Evolutionary conservation across 2,888 invertebrate species (phyloP), one percentile per base, ranked within the genome.

Genomic region (Neria commutata): DNA sequence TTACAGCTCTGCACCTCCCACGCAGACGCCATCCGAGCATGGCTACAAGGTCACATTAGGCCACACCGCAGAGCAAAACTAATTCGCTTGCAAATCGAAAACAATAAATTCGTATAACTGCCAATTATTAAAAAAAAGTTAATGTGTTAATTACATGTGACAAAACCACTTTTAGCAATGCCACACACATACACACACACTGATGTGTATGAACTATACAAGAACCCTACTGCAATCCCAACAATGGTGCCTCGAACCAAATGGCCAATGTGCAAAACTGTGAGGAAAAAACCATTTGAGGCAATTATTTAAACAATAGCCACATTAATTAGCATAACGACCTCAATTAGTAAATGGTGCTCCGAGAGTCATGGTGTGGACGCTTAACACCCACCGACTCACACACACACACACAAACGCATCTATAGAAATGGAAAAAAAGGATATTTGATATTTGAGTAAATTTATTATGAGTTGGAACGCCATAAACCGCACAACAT

Each of bases 281-380:
- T n/a, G n/a, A n/a, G n/a, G n/a, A n/a, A n/a, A n/a, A n/a, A n/a
- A n/a, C n/a, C n/a, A n/a, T n/a, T n/a, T n/a, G n/a, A 42, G 42
- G 42, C 42, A 19, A 64, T 63, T 62, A 65, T 60, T 62, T 59
- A 46, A 48, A 61, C 67, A 72, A 67, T 71, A 67, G 67, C 65
- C 60, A 54, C 70, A 72, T 72, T 76, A 74, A 78, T 76, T 71
- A 67, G 72, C 72, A 67, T 71, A 67, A 67, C 72, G 72, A 69
- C 71, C 74, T 74, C 72, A 73, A 73, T 73, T 71, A 70, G 64
- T 60, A 61, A n/a, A 60, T 47, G 19, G 19, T 42, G 21, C 17
- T 42, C n/a, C n/a, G n/a, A n/a, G 21, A 42, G 17, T 17, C 8
- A 14, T 42, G 17, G 2, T 19, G 17, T 42, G 17, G 54, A 23